Base-by-base conservation (phyloP, 2,888 invertebrate species). In the Diloba caeruleocephala region DNA sequence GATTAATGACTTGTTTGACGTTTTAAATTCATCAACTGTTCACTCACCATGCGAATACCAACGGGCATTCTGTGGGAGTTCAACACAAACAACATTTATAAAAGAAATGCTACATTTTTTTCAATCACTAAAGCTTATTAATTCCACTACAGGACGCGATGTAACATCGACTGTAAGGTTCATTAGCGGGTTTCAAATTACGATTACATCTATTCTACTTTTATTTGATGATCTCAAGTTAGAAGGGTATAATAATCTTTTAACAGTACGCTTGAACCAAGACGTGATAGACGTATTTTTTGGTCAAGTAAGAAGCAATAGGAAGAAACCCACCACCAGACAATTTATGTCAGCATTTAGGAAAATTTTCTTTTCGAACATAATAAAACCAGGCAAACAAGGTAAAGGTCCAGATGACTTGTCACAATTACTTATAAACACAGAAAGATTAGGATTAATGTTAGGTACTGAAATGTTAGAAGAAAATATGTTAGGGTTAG, bases 1-100 rank as follows among this genome's bases (percentile, higher is more conserved):
- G 19, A 59, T 62, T 12, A 62, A 65, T 36, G 60, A 62, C 8
- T 52, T 62, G 28, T 66, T 66, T 25, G 66, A 66, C 28, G 26
- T 66, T 43, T 52, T 65, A 13, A 62, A 66, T 59, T 59, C 61
- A 13, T 52, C 61, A 32, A 39, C 42, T 13, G 38, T 25, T n/a
- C 42, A 45, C 23, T 59, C 66, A 31, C 37, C 45, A 38, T 59
- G 43, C 10, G 65, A 64, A 49, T 64, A 57, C 17, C 38, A 65
- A 31, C 58, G 57, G 38, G 60, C 60, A 38, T 60, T 60, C 23
- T 49, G 58, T 43, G 60, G 60, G 10, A 65, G 43, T 29, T 8
- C 8, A 9, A 39, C 34, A 28, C 62, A 62, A 41, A 26, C 37
- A 23, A 33, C 37, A 28, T 66, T 65, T 32, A 39, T 62, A 43